Evolutionary conservation across 2,113 vertebrate genomes (phyloP).

Genomic region (Misgurnus mizolepis): DNA sequence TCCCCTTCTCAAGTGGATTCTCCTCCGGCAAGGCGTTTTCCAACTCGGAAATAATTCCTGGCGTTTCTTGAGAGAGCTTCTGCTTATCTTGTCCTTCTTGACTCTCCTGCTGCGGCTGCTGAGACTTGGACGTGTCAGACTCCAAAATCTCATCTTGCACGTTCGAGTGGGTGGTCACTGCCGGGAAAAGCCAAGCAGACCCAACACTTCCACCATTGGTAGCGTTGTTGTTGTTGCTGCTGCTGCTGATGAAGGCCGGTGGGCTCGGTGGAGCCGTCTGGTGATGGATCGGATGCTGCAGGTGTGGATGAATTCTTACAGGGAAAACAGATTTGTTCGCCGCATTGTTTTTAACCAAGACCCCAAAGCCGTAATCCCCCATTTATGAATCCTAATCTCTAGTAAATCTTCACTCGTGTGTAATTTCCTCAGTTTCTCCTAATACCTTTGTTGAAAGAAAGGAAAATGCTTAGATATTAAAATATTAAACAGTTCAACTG

Average conservation of each 20-base stretch:
- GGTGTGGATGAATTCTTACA: constrained; percentile 96
- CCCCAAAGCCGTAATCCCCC: constrained; percentile 99
- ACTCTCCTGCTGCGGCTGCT: constrained; percentile 83
- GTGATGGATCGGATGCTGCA: constrained; percentile 94
- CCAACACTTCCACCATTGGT: constrained; percentile 91
- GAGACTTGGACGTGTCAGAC: constrained; percentile 93
- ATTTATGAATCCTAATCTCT: constrained; percentile 83
- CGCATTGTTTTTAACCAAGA: constrained; percentile 98
- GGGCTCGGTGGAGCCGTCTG: constrained; percentile 92
- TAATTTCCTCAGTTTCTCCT: constrained; percentile 66
- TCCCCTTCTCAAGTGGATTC: constrained; percentile 82
- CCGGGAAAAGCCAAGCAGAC: constrained; percentile 95
- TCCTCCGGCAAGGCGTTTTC: constrained; percentile 88
- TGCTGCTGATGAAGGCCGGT: constrained; percentile 95
- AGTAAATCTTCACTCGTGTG: constrained; percentile 65
- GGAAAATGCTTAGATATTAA: constrained; percentile 19
- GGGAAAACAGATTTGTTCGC: constrained; percentile 98
- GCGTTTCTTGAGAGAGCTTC: constrained; percentile 88
- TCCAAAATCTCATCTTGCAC: constrained; percentile 99
- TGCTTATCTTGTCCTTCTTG: constrained; percentile 95
- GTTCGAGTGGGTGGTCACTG: constrained; percentile 88
- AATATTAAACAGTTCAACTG: background rate
- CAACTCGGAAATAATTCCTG: constrained; percentile 86
- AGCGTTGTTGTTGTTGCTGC: constrained; percentile 93
- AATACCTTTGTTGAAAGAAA: constrained; percentile 59